Evolutionary conservation across 2,113 vertebrate genomes (phyloP), one percentile per base, ranked within the genome.

Genomic region (Ranitomeya variabilis): DNA sequence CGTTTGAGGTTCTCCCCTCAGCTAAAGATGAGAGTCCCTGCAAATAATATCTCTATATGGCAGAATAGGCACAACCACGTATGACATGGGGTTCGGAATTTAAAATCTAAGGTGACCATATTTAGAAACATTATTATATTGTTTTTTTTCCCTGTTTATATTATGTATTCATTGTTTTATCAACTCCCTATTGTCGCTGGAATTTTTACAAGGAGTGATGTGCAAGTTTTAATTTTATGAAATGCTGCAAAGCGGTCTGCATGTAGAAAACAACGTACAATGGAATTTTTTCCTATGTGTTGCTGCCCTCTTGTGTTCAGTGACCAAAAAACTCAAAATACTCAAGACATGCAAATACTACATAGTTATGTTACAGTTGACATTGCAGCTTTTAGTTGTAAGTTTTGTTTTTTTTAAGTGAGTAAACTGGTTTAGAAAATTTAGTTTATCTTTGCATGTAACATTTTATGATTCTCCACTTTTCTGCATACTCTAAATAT

Each of bases 241-340:
- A 82, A 16, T 45, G 8, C 21, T 62, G 57, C n/a, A 81, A 71
- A 31, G 23, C 67, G 8, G 0, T 1, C 11, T 31, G 12, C 3
- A 79, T 5, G 19, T 57, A 80, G 52, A 4, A 31, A 31, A 73
- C 15, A 69, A 23, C 2, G 3, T 8, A 2, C 52, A 80, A 37
- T 81, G 21, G 18, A 5, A 4, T 60, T 52, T 62, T 64, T 31
- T 55, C 64, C 66, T 71, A n/a, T 71, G 64, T 26, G 19, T 19
- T 15, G 14, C 82, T 84, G 66, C 82, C 82, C 64, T 71, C 82
- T 84, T 55, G 64, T 84, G 82, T 54, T 54, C 12, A 14, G 31
- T 18, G 8, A 74, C 7, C 71, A 74, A 21, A 52, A 76, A 18
- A 52, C 19, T 21, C 0, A 51, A 21, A 52, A 76, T 45, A 52